phyloP scores from a whole-genome alignment of 2,888 invertebrate species.

The Eupeodes latifasciatus region DNA sequence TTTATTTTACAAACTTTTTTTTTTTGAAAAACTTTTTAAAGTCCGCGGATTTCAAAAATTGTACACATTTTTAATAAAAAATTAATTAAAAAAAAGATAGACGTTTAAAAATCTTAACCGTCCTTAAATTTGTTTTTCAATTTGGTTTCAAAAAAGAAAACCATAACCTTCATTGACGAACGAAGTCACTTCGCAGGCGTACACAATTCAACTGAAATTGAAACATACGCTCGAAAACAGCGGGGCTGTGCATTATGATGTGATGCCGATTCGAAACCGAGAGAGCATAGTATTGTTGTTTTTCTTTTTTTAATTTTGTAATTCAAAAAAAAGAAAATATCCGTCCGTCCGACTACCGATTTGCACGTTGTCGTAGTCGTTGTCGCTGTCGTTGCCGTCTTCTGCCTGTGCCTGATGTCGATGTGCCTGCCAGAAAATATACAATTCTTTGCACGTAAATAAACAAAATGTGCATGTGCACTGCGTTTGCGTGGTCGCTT shows the following conservation, averaged over 20 bases:
- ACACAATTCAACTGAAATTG: slow-evolving; percentile 70
- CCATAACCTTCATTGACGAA: slow-evolving; percentile 44
- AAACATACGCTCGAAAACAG: slow-evolving; percentile 66
- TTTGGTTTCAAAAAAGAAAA: slow-evolving; percentile 19
- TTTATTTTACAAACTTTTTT: neutral
- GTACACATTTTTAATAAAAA: neutral
- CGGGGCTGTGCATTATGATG: slow-evolving; percentile 46
- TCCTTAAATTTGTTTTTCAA: slow-evolving; percentile 15
- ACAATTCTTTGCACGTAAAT: slow-evolving; percentile 76
- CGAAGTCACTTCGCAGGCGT: slow-evolving; percentile 72
- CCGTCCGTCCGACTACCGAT: slow-evolving; percentile 73
- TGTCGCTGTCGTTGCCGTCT: neutral
- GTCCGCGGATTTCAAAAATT: neutral
- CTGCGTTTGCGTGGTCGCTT: slow-evolving; percentile 54
- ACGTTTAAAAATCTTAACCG: slow-evolving; percentile 49
- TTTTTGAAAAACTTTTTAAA: neutral
- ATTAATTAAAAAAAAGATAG: neutral
- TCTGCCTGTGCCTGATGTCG: slow-evolving; percentile 17
- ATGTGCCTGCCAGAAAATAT: slow-evolving; percentile 69
- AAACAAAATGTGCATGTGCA: slow-evolving; percentile 67
- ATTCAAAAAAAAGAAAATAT: slow-evolving; percentile 69
- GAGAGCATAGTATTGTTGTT: slow-evolving; percentile 40
- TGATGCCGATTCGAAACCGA: slow-evolving; percentile 47
- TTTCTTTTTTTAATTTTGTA: slow-evolving; percentile 39
- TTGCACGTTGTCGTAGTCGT: slow-evolving; percentile 40